Base-by-base conservation (phyloP, 2,888 invertebrate genomes). In the Fabriciana adippe region DNA sequence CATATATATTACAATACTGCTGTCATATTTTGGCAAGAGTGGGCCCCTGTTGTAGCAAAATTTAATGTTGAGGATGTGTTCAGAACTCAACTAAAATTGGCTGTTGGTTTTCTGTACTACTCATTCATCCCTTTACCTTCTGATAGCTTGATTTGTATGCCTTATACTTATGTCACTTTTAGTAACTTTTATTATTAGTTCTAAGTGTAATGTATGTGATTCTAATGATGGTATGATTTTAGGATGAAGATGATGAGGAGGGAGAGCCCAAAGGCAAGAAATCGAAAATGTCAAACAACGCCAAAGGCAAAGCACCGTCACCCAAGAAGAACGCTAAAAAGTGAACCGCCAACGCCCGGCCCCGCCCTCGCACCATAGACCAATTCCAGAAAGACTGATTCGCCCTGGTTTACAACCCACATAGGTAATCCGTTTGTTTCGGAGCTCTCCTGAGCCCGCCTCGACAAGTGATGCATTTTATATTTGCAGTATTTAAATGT, bases 191-290 rank as follows among this genome's bases (percentile, higher is more conserved):
- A 14, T 53, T 21, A 53, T 53, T 21, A 21, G 15, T 26, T 53
- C 15, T 18, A 21, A 11, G 3, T 6, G 13, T 41, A 16, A 26
- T 26, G 16, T 16, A 54, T 14, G 41, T 21, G 6, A 11, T 18
- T 35, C 35, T 51, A 35, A 31, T 18, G 16, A n/a, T 51, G 6
- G 21, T 11, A 21, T 65, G 41, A 41, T 50, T 66, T 73, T 82
- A 95, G 88, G 95, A 95, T 69, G 95, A 95, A 71, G 95, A 95
- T 66, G 95, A 95, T 26, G 96, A 96, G 72, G 96, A 96, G 26
- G 96, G 95, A 53, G 95, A 95, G 87, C 95, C 96, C 78, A 96
- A 96, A 90, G 95, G 95, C 88, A 96, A 96, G 90, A 95, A 96
- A 82, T 94, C 95, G 87, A 96, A 96, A 92, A 90, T 95, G 86